Evolutionary conservation across 2,113 vertebrate species (phyloP).

Genomic region (Cynopterus brachyotis): DNA sequence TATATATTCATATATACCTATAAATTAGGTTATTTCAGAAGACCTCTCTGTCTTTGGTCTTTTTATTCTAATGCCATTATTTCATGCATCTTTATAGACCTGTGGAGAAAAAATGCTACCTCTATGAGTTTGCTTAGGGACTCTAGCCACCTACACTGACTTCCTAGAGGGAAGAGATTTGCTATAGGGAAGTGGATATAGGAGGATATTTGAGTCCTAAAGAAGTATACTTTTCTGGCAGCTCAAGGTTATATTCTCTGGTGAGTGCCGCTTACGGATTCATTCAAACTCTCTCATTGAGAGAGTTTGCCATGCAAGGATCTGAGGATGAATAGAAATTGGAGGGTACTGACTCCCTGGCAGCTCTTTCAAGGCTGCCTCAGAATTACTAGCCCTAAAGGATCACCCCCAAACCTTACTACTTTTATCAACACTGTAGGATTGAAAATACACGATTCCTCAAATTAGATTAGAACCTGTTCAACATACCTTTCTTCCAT

Average conservation of each 20-base stretch:
- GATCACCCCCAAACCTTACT: not conserved
- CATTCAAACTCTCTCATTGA: not conserved
- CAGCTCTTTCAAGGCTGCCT: not conserved
- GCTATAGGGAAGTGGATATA: not conserved
- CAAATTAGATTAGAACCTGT: not conserved
- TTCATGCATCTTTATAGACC: not conserved
- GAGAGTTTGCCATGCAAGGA: too few relatives aligned
- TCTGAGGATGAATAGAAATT: not conserved
- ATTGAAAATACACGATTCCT: not conserved
- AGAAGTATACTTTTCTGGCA: not conserved
- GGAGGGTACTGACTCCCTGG: not conserved
- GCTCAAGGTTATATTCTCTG: not conserved
- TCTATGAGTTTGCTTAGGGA: not conserved
- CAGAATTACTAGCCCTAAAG: not conserved
- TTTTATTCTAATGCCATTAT: not conserved
- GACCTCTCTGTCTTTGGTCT: not conserved
- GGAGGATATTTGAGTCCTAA: not conserved
- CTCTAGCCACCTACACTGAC: not conserved
- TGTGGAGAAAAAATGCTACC: not conserved
- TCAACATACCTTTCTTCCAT: not conserved
- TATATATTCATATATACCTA: not conserved
- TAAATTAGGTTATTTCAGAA: not conserved
- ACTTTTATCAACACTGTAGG: not conserved
- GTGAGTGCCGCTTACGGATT: not conserved
- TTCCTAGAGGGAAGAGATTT: not conserved